Base-by-base conservation (phyloP, 2,113 vertebrate genomes). In the Channa maculata region DNA sequence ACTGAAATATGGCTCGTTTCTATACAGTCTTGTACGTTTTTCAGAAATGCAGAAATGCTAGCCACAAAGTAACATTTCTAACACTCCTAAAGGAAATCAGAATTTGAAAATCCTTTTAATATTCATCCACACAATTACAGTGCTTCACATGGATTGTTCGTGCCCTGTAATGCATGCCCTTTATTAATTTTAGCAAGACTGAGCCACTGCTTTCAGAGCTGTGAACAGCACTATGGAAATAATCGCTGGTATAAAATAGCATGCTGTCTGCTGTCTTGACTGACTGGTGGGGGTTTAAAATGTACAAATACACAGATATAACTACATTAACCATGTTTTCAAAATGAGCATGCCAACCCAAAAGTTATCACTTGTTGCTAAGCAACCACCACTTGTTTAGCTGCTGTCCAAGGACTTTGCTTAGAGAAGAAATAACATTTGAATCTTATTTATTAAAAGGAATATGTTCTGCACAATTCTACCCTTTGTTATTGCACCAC, bases 31-130 rank as follows among this genome's bases (percentile, higher is more conserved):
- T 74, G 15, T 77, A 10, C 36, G 62, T 11, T 5, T 7, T 61
- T 46, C 24, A 82, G 73, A 36, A 67, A 79, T 33, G 41, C 4
- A 7, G 43, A 10, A 1, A 8, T 38, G 24, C 24, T 24, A 37
- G 68, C 44, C 10, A 34, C 33, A 5, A 12, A 58, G 51, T 41
- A n/a, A 45, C 66, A 69, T 60, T 55, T 75, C 57, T 45, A 57
- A n/a, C 24, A 50, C 51, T 51, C 63, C 62, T 58, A 49, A 71
- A 72, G 45, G 46, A 59, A 76, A 61, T 71, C 45, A 34, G 43
- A 78, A 80, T 80, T 64, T 85, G 79, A 86, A 79, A 85, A 89
- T 70, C 36, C 13, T 50, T 85, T 82, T 62, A 80, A 83, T 86
- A 72, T 81, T 69, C 79, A 83, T 66, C 52, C 41, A 15, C 53